Evolutionary conservation across 2,888 invertebrate species (phyloP).

Genomic region (Lymantria dispar): DNA sequence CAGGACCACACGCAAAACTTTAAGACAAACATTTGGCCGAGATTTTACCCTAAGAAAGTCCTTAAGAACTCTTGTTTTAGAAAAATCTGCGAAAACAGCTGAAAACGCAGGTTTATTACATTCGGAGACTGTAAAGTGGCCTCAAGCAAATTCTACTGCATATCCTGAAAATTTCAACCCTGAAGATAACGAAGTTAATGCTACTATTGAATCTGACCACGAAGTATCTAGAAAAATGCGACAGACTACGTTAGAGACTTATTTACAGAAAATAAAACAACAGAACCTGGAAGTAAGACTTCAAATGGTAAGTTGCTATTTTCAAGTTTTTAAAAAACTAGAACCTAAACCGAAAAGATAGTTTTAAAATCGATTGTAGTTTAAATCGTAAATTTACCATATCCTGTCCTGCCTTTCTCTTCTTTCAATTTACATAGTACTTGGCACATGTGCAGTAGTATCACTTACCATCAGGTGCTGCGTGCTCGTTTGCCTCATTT

Average conservation of each 20-base stretch:
- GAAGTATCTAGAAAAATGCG: slow-evolving; percentile 47
- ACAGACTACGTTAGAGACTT: slow-evolving; percentile 46
- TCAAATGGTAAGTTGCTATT: slow-evolving; percentile 52
- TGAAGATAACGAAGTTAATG: slow-evolving; percentile 10
- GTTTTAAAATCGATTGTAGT: too few species aligned
- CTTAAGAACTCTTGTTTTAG: slow-evolving; percentile 66
- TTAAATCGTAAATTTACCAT: too few species aligned
- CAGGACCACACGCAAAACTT: slow-evolving; percentile 64
- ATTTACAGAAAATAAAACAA: slow-evolving; percentile 51
- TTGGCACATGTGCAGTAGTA: too few species aligned
- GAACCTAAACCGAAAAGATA: too few species aligned
- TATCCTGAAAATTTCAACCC: slow-evolving; percentile 30
- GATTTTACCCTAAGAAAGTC: slow-evolving; percentile 68
- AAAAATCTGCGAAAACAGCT: slow-evolving; percentile 63
- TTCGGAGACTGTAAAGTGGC: slow-evolving; percentile 37
- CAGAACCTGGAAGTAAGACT: slow-evolving; percentile 47
- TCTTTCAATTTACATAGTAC: too few species aligned
- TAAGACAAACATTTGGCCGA: slow-evolving; percentile 67
- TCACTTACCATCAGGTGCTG: too few species aligned
- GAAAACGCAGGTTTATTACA: slow-evolving; percentile 30
- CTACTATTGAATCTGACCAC: slow-evolving; percentile 36
- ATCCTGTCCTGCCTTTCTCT: too few species aligned
- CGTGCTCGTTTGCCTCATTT: too few species aligned
- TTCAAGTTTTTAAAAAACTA: neutral
- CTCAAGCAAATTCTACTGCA: slow-evolving; percentile 49